Evolutionary conservation across 2,888 invertebrate species (phyloP), one percentile per base, ranked within the genome.

Genomic region (Melanostoma scalare): DNA sequence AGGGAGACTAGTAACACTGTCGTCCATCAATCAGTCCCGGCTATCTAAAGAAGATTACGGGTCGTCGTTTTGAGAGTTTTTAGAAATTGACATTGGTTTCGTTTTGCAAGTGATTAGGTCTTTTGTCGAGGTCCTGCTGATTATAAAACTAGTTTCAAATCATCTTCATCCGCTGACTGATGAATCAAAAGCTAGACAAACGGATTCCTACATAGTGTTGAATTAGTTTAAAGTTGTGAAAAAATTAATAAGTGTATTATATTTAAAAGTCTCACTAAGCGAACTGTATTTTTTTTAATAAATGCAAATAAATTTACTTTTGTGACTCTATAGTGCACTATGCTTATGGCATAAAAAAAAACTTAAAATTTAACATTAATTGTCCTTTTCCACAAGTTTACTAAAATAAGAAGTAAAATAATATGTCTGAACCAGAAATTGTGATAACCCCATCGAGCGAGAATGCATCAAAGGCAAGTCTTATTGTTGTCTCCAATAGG

Each of bases 401-500:
- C 6, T n/a, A 31, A 31, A 38, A 58, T 2, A 33, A 2, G n/a
- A 38, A 38, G 4, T 40, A 4, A 20, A 40, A 50, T 20, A 88
- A 86, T 85, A 91, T 91, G 91, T 86, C 86, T 75, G 90, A 90
- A 76, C 88, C 90, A 65, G 91, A 91, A 88, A 91, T 91, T 76
- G 88, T 90, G 63, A 88, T 90, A 38, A 90, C 91, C 69, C 88
- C 89, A 67, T 87, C 87, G 3, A 53, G 31, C 30, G 92, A 91
- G 81, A 87, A 89, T 0, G 86, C 88, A 33, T 87, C 89, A 4
- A 94, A 94, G 88, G 95, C 94, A 87, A 96, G 95, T 89, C 95
- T 97, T 93, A 96, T 97, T 88, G 97, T 97, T 87, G 97, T 97
- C 79, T 97, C 97, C 86, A 97, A 97, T 92, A 93, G 97, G 87